phyloP scores from a whole-genome alignment of 1,140 invertebrate genomes.

The Arion vulgaris region DNA sequence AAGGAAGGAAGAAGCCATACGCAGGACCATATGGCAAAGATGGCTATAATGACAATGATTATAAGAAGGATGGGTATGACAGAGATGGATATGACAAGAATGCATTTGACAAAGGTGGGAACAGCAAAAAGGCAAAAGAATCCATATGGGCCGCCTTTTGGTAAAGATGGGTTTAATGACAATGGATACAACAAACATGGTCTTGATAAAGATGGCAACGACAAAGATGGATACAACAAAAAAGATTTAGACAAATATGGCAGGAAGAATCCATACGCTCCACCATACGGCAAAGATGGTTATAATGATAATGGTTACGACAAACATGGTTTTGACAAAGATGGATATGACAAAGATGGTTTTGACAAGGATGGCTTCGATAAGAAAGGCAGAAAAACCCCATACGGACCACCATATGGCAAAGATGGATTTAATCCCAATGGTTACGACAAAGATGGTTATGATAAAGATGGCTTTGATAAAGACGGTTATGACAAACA shows the following conservation, averaged over 20 bases:
- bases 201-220: background rate
- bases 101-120: slow-evolving; percentile 21
- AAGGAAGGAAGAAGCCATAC: slow-evolving; percentile 2
- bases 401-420: background rate
- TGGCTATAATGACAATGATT: background rate
- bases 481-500: slow-evolving; percentile 8
- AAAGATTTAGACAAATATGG: background rate
- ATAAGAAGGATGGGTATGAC: background rate
- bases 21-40: slow-evolving; percentile 1
- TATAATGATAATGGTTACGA: slow-evolving; percentile 3
- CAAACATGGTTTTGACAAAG: slow-evolving; percentile 10
- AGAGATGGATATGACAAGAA: slow-evolving; percentile 34
- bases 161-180: slow-evolving; percentile 15
- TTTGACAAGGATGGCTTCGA: slow-evolving; percentile 1
- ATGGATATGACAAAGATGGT: slow-evolving; percentile 2
- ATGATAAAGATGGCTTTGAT: background rate
- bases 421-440: background rate
- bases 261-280: background rate
- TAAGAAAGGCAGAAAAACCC: background rate
- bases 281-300: background rate
- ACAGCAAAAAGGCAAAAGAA: background rate
- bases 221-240: slow-evolving; percentile 11
- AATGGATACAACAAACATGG: slow-evolving; percentile 6
- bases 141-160: slow-evolving; percentile 7
- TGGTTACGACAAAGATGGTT: slow-evolving; percentile 3